Conservation (phyloP, 2,797 vertebrate genomes). For the Enteromius mattozi region DNA sequence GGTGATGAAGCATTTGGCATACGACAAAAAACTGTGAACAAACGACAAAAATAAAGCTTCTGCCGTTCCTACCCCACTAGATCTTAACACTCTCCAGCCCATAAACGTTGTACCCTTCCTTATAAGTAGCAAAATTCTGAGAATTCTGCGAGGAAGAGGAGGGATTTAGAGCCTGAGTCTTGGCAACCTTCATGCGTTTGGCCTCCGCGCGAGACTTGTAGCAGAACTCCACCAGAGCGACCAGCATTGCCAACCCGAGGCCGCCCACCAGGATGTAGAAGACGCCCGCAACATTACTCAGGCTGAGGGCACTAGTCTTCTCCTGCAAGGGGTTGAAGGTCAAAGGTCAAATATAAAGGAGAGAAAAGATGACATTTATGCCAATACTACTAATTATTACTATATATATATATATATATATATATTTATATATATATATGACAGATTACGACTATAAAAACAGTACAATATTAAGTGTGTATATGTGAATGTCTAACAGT, state of each 20-base stretch:
- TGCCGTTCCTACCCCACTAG: slow-evolving; percentile 93
- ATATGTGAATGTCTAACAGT: slow-evolving; percentile 26
- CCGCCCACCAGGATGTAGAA: slow-evolving; percentile 99
- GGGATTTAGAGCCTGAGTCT: slow-evolving; percentile 79
- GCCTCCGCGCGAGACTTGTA: slow-evolving; percentile 97
- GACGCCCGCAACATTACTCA: slow-evolving; percentile 96
- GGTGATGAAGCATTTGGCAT: slow-evolving; percentile 46
- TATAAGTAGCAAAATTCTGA: slow-evolving; percentile 98
- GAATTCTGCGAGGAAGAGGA: slow-evolving; percentile 93
- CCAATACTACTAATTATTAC: slow-evolving; percentile 2
- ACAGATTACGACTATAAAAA: neutral
- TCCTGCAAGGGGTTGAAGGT: slow-evolving; percentile 80
- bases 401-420: neutral
- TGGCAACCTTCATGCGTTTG: slow-evolving; percentile 98
- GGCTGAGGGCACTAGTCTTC: slow-evolving; percentile 96
- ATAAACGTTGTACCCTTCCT: slow-evolving; percentile 99
- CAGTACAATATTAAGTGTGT: slow-evolving; percentile 18
- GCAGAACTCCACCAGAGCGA: slow-evolving; percentile 98
- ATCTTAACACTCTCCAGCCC: slow-evolving; percentile 99
- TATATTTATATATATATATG: neutral
- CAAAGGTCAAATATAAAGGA: slow-evolving; percentile 38
- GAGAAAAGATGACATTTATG: slow-evolving; percentile 20
- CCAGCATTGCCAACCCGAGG: slow-evolving; percentile 97
- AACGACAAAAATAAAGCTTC: slow-evolving; percentile 77
- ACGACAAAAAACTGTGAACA: slow-evolving; percentile 34